Conservation (phyloP, 2,113 vertebrate genomes). For the Cyanocitta stelleri region DNA sequence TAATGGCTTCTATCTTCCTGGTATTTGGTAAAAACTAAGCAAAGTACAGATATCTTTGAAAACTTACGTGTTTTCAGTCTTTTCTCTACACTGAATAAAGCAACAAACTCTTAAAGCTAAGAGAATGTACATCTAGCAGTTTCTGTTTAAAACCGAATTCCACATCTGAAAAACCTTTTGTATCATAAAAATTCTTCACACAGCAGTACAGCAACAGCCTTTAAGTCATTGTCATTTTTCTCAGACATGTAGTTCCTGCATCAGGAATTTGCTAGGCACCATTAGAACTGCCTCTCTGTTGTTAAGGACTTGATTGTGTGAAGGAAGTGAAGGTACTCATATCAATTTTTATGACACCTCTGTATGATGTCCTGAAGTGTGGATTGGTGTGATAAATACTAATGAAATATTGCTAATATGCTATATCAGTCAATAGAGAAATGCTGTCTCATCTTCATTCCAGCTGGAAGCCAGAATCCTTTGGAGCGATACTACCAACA, state of each 20-base stretch:
- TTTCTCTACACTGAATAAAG: neutral
- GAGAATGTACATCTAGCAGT: neutral
- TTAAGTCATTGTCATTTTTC: neutral
- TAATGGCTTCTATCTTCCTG: neutral
- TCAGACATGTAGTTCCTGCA: neutral
- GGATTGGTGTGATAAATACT: neutral
- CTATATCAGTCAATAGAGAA: neutral
- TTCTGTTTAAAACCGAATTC: neutral
- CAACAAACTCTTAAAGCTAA: neutral
- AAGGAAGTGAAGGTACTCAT: neutral
- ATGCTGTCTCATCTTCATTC: neutral
- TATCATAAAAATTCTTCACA: neutral
- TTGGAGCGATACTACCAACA: neutral
- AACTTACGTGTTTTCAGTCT: neutral
- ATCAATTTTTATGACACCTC: neutral
- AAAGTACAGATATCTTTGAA: neutral
- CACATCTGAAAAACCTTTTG: neutral
- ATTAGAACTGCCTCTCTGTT: neutral
- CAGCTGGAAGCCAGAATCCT: neutral
- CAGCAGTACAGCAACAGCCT: neutral
- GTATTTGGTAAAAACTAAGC: neutral
- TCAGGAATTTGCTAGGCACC: neutral
- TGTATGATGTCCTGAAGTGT: neutral
- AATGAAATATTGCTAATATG: neutral
- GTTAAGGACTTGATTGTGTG: neutral